phyloP scores from a whole-genome alignment of 2,888 invertebrate genomes.

The Chromoteleia sp. region DNA sequence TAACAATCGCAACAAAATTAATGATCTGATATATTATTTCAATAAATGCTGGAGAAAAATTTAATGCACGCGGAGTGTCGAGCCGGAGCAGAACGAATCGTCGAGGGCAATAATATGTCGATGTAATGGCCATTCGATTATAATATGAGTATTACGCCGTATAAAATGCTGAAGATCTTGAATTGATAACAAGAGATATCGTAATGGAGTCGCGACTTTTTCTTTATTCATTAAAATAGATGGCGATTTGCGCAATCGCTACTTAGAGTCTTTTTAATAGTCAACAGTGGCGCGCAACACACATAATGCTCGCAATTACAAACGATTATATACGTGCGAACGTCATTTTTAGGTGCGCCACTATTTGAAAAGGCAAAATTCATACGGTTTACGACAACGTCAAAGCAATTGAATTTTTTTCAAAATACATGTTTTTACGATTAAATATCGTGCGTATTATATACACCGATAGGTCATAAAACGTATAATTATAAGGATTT shows the following conservation, averaged over 20 bases:
- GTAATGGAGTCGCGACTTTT: constrained; percentile 61
- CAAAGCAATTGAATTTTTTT: too few relatives aligned
- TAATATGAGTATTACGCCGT: constrained; percentile 58
- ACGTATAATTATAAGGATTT: too few relatives aligned
- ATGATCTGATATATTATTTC: constrained; percentile 68
- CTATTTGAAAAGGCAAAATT: constrained; percentile 15
- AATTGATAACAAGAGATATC: constrained; percentile 60
- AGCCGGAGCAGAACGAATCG: constrained; percentile 61
- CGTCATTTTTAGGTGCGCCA: constrained; percentile 47
- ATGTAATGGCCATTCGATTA: constrained; percentile 67
- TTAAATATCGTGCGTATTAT: too few relatives aligned
- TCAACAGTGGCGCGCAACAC: constrained; percentile 9
- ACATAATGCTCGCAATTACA: constrained; percentile 26
- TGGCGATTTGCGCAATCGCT: constrained; percentile 53
- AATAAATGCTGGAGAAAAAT: constrained; percentile 53
- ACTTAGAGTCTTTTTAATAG: constrained; percentile 46
- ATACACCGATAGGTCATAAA: too few relatives aligned
- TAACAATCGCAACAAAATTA: constrained; percentile 61
- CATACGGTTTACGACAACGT: not conserved
- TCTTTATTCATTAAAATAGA: constrained; percentile 55
- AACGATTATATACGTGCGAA: constrained; percentile 41
- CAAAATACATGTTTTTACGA: too few relatives aligned
- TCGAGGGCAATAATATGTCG: constrained; percentile 66
- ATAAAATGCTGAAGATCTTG: constrained; percentile 54
- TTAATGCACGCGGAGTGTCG: constrained; percentile 60